phyloP scores from a whole-genome alignment of 2,113 vertebrate genomes.

The Ophthalmolycus amberensis region DNA sequence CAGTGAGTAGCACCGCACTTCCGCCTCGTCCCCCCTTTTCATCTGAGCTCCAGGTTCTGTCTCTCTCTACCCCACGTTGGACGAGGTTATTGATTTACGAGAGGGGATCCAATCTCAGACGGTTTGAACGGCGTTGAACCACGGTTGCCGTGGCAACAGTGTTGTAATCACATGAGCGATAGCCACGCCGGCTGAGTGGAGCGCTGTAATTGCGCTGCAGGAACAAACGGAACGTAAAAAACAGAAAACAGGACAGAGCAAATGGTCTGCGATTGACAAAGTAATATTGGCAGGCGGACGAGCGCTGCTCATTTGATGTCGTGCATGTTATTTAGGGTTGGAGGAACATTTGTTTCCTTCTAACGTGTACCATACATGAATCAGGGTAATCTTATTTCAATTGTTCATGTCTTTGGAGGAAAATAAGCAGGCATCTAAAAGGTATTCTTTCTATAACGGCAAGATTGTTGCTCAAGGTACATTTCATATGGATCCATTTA shows the following conservation, averaged over 20 bases:
- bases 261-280: constrained; percentile 72
- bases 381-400: constrained; percentile 29
- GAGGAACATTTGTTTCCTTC: constrained; percentile 25
- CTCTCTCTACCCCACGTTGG: neutral
- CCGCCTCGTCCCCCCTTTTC: neutral
- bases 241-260: constrained; percentile 56
- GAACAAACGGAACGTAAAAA: constrained; percentile 68
- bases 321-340: constrained; percentile 32
- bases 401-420: constrained; percentile 20
- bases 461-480: constrained; percentile 19
- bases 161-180: constrained; percentile 71
- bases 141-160: constrained; percentile 68
- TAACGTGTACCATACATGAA: constrained; percentile 20
- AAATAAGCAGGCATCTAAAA: constrained; percentile 12
- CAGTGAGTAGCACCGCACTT: constrained; percentile 78
- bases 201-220: constrained; percentile 67
- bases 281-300: constrained; percentile 51
- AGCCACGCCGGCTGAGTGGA: constrained; percentile 52
- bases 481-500: constrained; percentile 36
- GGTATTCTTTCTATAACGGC: constrained; percentile 19
- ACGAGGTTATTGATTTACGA: constrained; percentile 50
- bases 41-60: constrained; percentile 4
- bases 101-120: constrained; percentile 55
- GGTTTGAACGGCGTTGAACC: constrained; percentile 46
- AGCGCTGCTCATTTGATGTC: constrained; percentile 49